Evolutionary conservation across 2,888 invertebrate genomes (phyloP).

Genomic region (Conus canariensis): DNA sequence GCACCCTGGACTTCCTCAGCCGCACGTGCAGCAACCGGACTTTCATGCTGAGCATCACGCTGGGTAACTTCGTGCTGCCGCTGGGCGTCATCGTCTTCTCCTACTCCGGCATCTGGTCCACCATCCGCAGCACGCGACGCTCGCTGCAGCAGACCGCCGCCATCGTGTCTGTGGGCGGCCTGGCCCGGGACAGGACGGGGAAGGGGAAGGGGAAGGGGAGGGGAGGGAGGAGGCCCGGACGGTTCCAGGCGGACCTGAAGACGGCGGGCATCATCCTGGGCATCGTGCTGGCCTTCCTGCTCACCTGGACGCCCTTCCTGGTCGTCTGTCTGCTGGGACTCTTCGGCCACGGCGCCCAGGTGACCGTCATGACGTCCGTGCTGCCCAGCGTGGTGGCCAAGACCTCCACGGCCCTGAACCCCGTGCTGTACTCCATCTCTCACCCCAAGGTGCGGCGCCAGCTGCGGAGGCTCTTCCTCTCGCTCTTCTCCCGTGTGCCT

Average conservation of each 20-base stretch:
- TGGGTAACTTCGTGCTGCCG: slow-evolving; percentile 51
- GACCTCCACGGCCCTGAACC: slow-evolving; percentile 82
- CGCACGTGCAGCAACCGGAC: slow-evolving; percentile 42
- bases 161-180: slow-evolving; percentile 24
- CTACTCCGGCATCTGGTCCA: slow-evolving; percentile 49
- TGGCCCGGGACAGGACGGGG: no score
- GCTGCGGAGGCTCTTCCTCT: neutral
- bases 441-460: slow-evolving; percentile 51
- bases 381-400: slow-evolving; percentile 87
- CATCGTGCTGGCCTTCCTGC: slow-evolving; percentile 83
- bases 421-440: slow-evolving; percentile 77
- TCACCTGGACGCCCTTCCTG: slow-evolving; percentile 91
- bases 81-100: slow-evolving; percentile 48
- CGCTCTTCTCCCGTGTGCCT: neutral
- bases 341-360: slow-evolving; percentile 82
- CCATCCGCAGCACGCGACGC: slow-evolving; percentile 42
- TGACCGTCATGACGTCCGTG: slow-evolving; percentile 85
- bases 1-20: slow-evolving; percentile 55
- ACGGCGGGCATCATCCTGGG: slow-evolving; percentile 4
- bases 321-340: slow-evolving; percentile 87
- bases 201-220: neutral
- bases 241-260: neutral
- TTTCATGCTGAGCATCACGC: slow-evolving; percentile 50
- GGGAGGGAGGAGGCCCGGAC: neutral
- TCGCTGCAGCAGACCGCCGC: slow-evolving; percentile 39